Percentiles rank a stretch among this genome's conserved stretches.
These are phyloP conservation scores for Cephus cinctus DNA, from an alignment of 1,140 invertebrate species.

Conservation along the genomic window DNA sequence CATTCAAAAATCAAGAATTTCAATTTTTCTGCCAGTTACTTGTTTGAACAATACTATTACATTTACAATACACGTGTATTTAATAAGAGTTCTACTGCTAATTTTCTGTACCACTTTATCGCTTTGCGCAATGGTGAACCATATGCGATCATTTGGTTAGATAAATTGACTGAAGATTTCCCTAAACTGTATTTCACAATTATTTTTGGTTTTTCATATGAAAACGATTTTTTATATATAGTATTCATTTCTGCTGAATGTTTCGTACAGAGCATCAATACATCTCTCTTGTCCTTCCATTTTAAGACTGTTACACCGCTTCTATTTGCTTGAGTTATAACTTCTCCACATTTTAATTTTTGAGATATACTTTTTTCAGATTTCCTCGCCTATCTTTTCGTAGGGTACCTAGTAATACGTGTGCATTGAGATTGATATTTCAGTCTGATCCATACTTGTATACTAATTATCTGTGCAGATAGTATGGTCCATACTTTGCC, in stretches of 20 bases:
- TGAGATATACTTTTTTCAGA: conserved; percentile 22
- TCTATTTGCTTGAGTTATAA: conserved; percentile 23
- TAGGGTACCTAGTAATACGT: conserved; percentile 32
- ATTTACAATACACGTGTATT: too few species aligned
- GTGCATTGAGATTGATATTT: conserved; percentile 20
- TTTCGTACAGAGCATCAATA: conserved; percentile 27
- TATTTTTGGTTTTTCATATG: conserved; percentile 22
- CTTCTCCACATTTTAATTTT: conserved; percentile 29
- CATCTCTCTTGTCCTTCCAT: conserved; percentile 30
- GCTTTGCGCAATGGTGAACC: too few species aligned
- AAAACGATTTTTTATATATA: not conserved
- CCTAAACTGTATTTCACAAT: conserved; percentile 24
- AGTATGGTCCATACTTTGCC: conserved; percentile 19
- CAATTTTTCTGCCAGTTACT: too few species aligned
- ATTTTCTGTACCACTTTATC: too few species aligned
- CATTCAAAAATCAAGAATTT: too few species aligned
- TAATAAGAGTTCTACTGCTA: too few species aligned
- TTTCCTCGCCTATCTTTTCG: conserved; percentile 22
- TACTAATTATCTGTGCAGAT: conserved; percentile 29
- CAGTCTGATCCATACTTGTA: conserved; percentile 26
- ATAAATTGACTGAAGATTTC: conserved; percentile 20
- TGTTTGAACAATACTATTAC: too few species aligned
- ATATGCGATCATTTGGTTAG: conserved; percentile 23
- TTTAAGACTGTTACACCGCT: conserved; percentile 27
- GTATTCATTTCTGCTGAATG: conserved; percentile 14